Evolutionary conservation across 2,797 vertebrate genomes (phyloP).

Genomic region (Gila robusta): DNA sequence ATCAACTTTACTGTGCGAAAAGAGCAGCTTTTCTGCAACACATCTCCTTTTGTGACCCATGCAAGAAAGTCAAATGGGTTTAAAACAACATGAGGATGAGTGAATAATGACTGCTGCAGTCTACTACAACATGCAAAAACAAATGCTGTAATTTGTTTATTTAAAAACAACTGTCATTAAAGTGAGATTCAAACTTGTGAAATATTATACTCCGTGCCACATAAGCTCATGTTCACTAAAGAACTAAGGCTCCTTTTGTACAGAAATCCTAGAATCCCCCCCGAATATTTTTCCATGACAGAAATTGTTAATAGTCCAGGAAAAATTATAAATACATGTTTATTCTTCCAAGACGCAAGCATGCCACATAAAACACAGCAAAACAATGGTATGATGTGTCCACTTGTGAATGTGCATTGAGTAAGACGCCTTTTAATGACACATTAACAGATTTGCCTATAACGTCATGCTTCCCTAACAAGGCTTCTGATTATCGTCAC

Average conservation of each 20-base stretch:
- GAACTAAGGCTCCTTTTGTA: neutral
- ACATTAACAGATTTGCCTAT: conserved; percentile 66
- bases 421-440: conserved; percentile 50
- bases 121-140: neutral
- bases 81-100: neutral
- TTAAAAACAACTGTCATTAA: neutral
- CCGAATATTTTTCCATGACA: neutral
- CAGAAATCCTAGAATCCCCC: neutral
- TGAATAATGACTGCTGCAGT: neutral
- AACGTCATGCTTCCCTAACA: conserved; percentile 59
- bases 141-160: neutral
- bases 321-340: neutral
- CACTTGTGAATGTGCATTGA: conserved; percentile 19
- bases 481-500: conserved; percentile 57
- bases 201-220: neutral
- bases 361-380: neutral
- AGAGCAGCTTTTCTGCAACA: neutral
- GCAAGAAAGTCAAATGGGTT: neutral
- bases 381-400: conserved; percentile 3
- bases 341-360: neutral
- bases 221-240: neutral
- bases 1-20: neutral
- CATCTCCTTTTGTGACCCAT: neutral
- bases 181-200: neutral
- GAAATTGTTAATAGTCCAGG: neutral